phyloP scores from a whole-genome alignment of 2,113 vertebrate species.

The Larimichthys polyactis region DNA sequence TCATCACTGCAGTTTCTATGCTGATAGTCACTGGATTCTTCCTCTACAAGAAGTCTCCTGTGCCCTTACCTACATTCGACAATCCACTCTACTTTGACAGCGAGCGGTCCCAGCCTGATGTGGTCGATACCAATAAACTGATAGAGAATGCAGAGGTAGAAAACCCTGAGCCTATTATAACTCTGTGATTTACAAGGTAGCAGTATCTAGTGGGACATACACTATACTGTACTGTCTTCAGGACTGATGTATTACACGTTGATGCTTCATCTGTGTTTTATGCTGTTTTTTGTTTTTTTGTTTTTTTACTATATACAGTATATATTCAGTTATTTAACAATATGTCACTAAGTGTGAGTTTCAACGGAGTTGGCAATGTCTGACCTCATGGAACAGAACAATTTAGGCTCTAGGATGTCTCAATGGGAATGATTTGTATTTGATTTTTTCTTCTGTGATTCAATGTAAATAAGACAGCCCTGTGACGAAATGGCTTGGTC shows the following conservation, averaged over 20 bases:
- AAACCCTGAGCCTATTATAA: constrained; percentile 72
- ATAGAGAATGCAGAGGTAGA: constrained; percentile 76
- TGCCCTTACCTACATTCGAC: constrained; percentile 70
- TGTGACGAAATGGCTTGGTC: too few species aligned
- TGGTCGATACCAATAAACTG: constrained; percentile 78
- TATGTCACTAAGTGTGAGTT: constrained; percentile 48
- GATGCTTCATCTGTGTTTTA: constrained; percentile 34
- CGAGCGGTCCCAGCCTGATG: constrained; percentile 72
- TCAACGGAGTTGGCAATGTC: constrained; percentile 48
- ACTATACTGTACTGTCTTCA: constrained; percentile 14
- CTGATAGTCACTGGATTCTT: constrained; percentile 55
- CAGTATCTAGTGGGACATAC: constrained; percentile 24
- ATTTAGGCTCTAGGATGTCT: constrained; percentile 72
- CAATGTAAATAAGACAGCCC: constrained; percentile 51
- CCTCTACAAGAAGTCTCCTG: constrained; percentile 72
- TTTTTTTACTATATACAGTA: constrained; percentile 35
- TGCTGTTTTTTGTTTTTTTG: not conserved
- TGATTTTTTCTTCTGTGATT: constrained; percentile 47
- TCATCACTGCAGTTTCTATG: constrained; percentile 44
- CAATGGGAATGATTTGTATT: constrained; percentile 43
- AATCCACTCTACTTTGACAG: constrained; percentile 76
- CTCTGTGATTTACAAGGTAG: constrained; percentile 59
- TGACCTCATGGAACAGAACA: constrained; percentile 61
- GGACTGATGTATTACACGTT: constrained; percentile 38
- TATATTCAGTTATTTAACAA: constrained; percentile 75